These are phyloP conservation scores for Lagopus muta DNA, from an alignment of 2,113 vertebrate species.

Conservation along the genomic window DNA sequence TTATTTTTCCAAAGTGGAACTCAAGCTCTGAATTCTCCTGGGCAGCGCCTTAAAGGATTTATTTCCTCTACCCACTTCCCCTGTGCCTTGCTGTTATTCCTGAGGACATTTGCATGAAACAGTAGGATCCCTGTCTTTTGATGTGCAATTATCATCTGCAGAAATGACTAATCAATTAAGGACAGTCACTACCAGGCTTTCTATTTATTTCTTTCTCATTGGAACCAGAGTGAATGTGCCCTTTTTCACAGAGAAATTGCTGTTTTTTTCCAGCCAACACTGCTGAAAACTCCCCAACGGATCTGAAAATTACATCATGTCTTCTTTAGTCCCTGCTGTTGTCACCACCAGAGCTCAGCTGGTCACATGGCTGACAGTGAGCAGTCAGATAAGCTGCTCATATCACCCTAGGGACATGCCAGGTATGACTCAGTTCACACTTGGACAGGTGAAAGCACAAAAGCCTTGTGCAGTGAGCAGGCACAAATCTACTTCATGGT, in stretches of 20 bases:
- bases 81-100: neutral
- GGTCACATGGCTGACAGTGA: neutral
- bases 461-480: neutral
- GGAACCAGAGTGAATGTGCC: conserved; percentile 55
- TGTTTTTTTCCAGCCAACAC: neutral
- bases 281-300: neutral
- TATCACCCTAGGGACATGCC: neutral
- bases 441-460: neutral
- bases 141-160: conserved; percentile 71
- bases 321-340: neutral
- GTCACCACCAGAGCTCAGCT: neutral
- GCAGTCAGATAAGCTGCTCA: neutral
- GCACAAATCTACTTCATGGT: neutral
- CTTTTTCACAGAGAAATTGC: conserved; percentile 16
- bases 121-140: conserved; percentile 52
- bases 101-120: conserved; percentile 52
- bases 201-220: conserved; percentile 70
- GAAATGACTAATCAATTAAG: conserved; percentile 74
- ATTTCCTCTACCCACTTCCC: conserved; percentile 34
- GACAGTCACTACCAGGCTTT: conserved; percentile 58
- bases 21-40: neutral
- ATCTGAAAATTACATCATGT: conserved; percentile 22
- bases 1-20: neutral
- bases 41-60: neutral
- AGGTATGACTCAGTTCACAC: fast-evolving